Base-by-base conservation (phyloP, 2,888 invertebrate species). In the Cosmia pyralina region DNA sequence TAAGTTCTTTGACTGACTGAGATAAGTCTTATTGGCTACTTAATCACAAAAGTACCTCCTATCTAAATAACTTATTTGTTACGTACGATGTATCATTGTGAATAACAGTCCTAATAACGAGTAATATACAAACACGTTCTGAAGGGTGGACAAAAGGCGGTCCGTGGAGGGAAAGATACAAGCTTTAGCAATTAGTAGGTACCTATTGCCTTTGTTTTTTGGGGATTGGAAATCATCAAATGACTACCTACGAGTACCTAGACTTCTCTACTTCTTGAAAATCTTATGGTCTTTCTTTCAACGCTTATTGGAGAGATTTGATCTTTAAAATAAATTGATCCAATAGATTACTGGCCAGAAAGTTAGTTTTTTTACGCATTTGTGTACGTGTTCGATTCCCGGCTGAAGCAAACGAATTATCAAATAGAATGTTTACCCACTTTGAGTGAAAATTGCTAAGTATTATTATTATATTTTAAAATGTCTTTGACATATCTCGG, bases 21-120 rank as follows among this genome's bases (percentile, higher is more conserved):
- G 50, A 69, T 69, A 48, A 48, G 41, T 44, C 66, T 38, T 65
- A 52, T 22, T 38, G 52, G 52, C 63, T 50, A 50, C n/a, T 50
- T 64, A 58, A 44, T 67, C 19, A 59, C 28, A 60, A 67, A 44
- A 60, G 52, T 17, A 67, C 15, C 57, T 28, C 19, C 13, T 19
- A 41, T 19, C 41, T 19, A 19, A 22, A 17, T 22, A 38, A 1
- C 19, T 67, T 41, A 41, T 28, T 69, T 50, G 41, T 50, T 41
- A 69, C 19, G 22, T 38, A 44, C 3, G 41, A 17, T 52, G 17
- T n/a, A 41, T 28, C n/a, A 52, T 52, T 52, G 41, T 19, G 22
- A 28, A 28, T 41, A 50, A 4, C 13, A 50, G 28, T 50, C n/a
- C 5, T 28, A 28, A 69, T 41, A 50, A 15, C 50, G 34, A 3